Percentiles rank a stretch among this genome's conserved stretches.
Conservation (phyloP, 92 coral and sea anemone genomes). For the Montipora capitata region DNA sequence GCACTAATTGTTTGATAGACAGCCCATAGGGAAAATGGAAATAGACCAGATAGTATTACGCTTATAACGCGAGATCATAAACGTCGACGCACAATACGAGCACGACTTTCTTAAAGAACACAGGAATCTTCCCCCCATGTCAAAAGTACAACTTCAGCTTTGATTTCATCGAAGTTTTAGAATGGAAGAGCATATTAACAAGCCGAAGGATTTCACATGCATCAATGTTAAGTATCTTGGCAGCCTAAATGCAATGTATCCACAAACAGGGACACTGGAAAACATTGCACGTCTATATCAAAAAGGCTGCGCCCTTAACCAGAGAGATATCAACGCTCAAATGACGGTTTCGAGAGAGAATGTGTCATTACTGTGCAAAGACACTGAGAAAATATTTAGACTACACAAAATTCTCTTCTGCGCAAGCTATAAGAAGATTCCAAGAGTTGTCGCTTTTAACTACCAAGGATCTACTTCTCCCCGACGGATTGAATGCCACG, state of each 20-base stretch:
- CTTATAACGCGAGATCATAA: not conserved
- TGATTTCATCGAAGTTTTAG: too few relatives aligned
- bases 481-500: conserved; percentile 74
- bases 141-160: not conserved
- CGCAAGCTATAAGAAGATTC: conserved; percentile 87
- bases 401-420: conserved; percentile 78
- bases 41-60: not conserved
- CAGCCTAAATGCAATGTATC: conserved; percentile 57
- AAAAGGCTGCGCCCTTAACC: conserved; percentile 71
- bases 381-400: conserved; percentile 31
- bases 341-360: conserved; percentile 42
- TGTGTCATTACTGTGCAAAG: conserved; percentile 42
- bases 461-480: conserved; percentile 62
- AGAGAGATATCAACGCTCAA: conserved; percentile 22
- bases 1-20: conserved; percentile 42
- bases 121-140: not conserved
- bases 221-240: conserved; percentile 75
- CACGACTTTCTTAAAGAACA: not conserved
- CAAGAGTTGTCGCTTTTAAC: conserved; percentile 85
- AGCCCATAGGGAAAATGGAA: conserved; percentile 21
- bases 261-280: conserved; percentile 79
- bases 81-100: not conserved
- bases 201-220: conserved; percentile 44
- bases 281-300: conserved; percentile 79
- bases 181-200: conserved; percentile 12